Evolutionary conservation across 2,888 invertebrate genomes (phyloP).

Genomic region (Pseudoips prasinana): DNA sequence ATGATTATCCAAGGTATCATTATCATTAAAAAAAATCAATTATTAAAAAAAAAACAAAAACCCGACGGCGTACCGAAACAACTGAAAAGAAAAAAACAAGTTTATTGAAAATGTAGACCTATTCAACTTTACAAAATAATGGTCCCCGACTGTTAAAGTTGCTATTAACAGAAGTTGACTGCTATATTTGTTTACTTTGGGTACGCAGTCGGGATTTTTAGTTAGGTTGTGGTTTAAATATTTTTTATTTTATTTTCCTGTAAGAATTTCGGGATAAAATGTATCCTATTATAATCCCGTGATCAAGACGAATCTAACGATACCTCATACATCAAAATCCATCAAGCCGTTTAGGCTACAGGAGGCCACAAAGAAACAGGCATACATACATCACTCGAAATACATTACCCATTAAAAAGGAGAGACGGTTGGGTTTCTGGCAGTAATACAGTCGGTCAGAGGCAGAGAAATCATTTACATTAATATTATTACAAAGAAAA

Average conservation of each 20-base stretch:
- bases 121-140: no score
- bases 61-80: no score
- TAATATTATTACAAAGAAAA: no score
- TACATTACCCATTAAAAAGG: conserved; percentile 6
- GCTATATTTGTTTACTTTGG: conserved; percentile 8
- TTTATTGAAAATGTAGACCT: no score
- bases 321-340: conserved; percentile 11
- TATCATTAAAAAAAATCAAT: conserved; percentile 1
- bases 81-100: no score
- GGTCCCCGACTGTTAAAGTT: conserved; percentile 8
- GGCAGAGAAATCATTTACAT: conserved; percentile 10
- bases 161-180: conserved; percentile 7
- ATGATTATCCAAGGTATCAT: neutral
- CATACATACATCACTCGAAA: conserved; percentile 10
- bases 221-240: conserved; percentile 6
- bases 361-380: conserved; percentile 9
- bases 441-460: conserved; percentile 11
- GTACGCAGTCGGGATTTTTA: conserved; percentile 7
- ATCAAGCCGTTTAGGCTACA: no score
- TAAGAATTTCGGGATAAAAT: conserved; percentile 11
- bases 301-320: conserved; percentile 12
- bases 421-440: conserved; percentile 11
- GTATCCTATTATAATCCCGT: conserved; percentile 12
- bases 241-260: conserved; percentile 8
- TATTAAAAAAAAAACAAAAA: no score